Evolutionary conservation across 2,888 invertebrate genomes (phyloP), one percentile per base, ranked within the genome.

Genomic region (Blera fallax): DNA sequence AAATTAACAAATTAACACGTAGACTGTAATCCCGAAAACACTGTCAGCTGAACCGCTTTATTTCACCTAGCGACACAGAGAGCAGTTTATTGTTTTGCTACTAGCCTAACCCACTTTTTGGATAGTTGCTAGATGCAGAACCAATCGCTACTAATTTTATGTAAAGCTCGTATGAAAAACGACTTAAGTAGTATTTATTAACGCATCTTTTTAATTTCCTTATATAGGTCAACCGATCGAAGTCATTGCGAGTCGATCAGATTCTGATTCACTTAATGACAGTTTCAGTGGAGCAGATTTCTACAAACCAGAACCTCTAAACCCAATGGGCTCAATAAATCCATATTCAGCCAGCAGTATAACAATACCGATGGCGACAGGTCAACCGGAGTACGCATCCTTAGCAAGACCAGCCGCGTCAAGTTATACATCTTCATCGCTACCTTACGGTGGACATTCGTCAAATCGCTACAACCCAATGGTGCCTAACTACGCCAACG

Each of bases 201-300:
- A 24, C 18, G 37, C 45, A 60, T 37, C n/a, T n/a, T 34, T 37
- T 37, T 27, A 24, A 24, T 24, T 24, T 69, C 18, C 7, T 77
- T 72, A 88, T 60, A 67, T 91, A 93, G 93, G 93, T 73, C 93
- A 93, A 89, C 93, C 93, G 58, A 94, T 94, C 81, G 93, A 94
- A 89, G 94, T 94, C n/a, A 94, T 94, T 88, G 93, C 93, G 52
- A 93, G 93, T 70, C 93, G 95, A 37, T 93, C 93, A 43, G 89
- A 92, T 84, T 93, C 94, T 67, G 93, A 94, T 81, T 92, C 92
- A 24, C 90, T 90, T 14, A 93, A 93, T 72, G 89, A 91, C 6
- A 87, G 80, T 48, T 88, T 88, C 52, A 91, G 90, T 80, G 90
- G 92, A 1, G 88, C 88, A 18, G 93, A 93, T 40, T 94, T 92